A percentile compares a stretch with the other conserved stretches of the same genome.
These are phyloP conservation scores for Platalea minor DNA, from an alignment of 2,797 vertebrate species.

Conservation along the genomic window DNA sequence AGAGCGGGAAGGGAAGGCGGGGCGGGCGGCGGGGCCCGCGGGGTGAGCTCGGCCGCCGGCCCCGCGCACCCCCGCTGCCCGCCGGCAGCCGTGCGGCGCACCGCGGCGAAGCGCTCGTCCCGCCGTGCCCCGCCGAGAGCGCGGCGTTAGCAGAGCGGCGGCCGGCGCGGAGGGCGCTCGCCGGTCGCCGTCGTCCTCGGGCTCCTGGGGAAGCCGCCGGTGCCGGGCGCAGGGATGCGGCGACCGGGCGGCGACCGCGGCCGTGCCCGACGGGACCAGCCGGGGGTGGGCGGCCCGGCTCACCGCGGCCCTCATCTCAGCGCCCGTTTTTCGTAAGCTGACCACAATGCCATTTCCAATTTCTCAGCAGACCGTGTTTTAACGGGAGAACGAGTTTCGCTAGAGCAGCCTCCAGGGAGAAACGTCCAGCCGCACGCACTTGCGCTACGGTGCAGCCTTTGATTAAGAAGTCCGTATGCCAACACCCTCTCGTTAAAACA, in stretches of 20 bases:
- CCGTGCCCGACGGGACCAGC: background rate
- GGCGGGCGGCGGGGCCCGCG: too few relatives aligned
- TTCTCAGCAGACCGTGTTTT: background rate
- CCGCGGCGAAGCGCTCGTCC: background rate
- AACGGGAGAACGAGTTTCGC: background rate
- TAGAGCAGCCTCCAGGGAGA: background rate
- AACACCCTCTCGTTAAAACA: background rate
- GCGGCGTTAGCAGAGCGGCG: background rate
- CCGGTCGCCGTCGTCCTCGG: background rate
- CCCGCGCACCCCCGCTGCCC: too few relatives aligned
- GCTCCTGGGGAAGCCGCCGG: background rate
- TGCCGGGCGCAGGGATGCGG: background rate
- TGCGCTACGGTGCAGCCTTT: background rate
- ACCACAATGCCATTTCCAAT: fast-evolving
- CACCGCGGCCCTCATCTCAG: background rate
- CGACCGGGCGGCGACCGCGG: background rate
- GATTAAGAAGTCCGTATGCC: background rate
- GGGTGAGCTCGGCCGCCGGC: too few relatives aligned
- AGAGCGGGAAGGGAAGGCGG: background rate
- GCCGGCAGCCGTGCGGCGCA: background rate
- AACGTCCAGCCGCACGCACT: background rate
- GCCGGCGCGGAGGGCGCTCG: background rate
- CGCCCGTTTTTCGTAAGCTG: background rate
- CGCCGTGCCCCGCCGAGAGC: background rate
- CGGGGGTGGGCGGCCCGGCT: too few relatives aligned